Percentiles rank a stretch among this genome's conserved stretches.
Conservation (phyloP, 2,888 invertebrate species). For the Spilarctia lutea region DNA sequence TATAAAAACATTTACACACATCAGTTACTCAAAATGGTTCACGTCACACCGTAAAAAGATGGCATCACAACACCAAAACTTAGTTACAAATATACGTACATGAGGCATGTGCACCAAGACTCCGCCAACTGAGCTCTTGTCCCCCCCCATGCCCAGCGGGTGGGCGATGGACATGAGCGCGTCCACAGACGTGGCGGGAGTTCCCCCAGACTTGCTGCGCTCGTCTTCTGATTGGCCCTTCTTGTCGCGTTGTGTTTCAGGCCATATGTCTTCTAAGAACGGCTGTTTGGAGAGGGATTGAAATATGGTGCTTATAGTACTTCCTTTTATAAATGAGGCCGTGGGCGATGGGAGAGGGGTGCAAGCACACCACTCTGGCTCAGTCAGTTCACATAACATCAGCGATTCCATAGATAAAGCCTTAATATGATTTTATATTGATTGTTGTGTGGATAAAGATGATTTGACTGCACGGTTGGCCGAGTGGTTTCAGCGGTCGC, state of each 20-base stretch:
- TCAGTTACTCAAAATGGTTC: background rate
- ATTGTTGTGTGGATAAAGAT: no score
- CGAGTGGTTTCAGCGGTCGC: no score
- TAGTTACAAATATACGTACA: constrained; percentile 85
- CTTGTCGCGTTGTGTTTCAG: constrained; percentile 78
- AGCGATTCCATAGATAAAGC: no score
- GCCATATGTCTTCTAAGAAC: constrained; percentile 87
- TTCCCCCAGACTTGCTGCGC: constrained; percentile 65
- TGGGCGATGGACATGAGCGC: constrained; percentile 72
- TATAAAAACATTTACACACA: no score
- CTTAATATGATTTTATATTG: no score
- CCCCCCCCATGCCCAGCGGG: constrained; percentile 69
- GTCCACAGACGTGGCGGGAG: constrained; percentile 62
- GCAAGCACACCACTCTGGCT: no score
- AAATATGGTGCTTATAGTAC: background rate
- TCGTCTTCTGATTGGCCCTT: constrained; percentile 91
- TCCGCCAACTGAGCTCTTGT: constrained; percentile 93
- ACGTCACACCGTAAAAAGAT: constrained; percentile 11
- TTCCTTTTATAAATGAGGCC: no score
- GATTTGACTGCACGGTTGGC: no score
- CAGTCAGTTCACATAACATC: no score
- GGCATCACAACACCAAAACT: constrained; percentile 18
- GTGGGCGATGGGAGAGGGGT: no score
- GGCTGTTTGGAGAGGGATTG: constrained; percentile 26
- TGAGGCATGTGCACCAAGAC: constrained; percentile 97